A percentile compares a stretch with the other conserved stretches of the same genome.
Evolutionary conservation across 1,140 invertebrate genomes (phyloP).

Genomic region (Zaprionus kolodkinae): DNA sequence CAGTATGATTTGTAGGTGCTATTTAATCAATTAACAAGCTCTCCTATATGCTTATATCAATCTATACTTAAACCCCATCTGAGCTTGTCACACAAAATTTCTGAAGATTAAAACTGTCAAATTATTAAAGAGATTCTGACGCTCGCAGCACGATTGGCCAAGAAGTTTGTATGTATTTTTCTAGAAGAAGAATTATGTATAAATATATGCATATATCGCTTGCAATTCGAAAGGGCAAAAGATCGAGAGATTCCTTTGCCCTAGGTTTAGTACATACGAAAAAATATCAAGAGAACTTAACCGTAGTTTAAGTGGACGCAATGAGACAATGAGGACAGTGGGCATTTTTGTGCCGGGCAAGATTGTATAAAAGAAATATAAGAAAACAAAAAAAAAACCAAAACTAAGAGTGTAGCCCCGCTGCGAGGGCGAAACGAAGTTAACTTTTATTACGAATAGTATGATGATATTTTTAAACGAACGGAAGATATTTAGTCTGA

Average conservation of each 20-base stretch:
- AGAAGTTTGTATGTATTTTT: constrained; percentile 52
- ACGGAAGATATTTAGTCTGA: constrained; percentile 49
- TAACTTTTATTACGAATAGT: constrained; percentile 52
- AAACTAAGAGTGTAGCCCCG: constrained; percentile 27
- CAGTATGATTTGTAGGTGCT: constrained; percentile 7
- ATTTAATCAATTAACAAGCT: constrained; percentile 1
- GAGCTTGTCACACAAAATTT: constrained; percentile 28
- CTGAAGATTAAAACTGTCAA: constrained; percentile 34
- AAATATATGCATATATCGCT: constrained; percentile 10
- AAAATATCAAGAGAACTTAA: constrained; percentile 25
- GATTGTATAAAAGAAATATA: constrained; percentile 12
- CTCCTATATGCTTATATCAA: not conserved
- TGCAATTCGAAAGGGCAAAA: constrained; percentile 11
- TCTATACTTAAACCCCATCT: constrained; percentile 15
- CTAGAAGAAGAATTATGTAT: constrained; percentile 19
- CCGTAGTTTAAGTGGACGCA: constrained; percentile 45
- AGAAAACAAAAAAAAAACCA: not conserved
- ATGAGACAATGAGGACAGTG: constrained; percentile 31
- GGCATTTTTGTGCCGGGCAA: constrained; percentile 61
- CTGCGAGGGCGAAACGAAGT: constrained; percentile 35
- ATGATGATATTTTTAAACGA: constrained; percentile 43
- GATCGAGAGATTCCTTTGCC: constrained; percentile 64
- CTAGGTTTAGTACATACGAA: constrained; percentile 28
- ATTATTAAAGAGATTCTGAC: constrained; percentile 19
- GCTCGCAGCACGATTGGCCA: constrained; percentile 9